Evolutionary conservation across 2,113 vertebrate species (phyloP), one percentile per base, ranked within the genome.

Genomic region (Percopsis transmontana): DNA sequence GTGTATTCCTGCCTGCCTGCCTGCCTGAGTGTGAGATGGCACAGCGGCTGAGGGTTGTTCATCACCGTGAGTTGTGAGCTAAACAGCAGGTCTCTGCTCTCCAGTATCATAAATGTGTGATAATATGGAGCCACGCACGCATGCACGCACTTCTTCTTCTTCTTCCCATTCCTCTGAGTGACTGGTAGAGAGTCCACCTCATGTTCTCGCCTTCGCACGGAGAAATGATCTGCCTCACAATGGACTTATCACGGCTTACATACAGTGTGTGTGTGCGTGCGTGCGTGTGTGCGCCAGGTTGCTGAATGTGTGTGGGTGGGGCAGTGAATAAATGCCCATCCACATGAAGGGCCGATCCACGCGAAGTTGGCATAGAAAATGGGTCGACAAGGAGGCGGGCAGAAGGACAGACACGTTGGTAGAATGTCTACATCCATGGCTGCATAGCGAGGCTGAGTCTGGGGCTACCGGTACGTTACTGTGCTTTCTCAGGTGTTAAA

Each of bases 51-150:
- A 70, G 40, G 54, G 51, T 62, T 61, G 51, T 62, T 68, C 68
- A 58, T 72, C 64, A 47, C 47, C 53, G 40, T 2, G 6, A 50
- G 41, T 38, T 23, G 62, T 66, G 48, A 52, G 42, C 20, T 56
- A 50, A 58, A 38, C 66, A 70, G 70, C 42, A 33, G 59, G 68
- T 20, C 10, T 66, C 58, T n/a, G 53, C 54, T 47, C 39, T 55
- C 20, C 27, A 2, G 20, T 11, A 9, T 66, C 45, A 72, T 66
- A 59, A 70, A 81, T 24, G 58, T 7, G 2, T 8, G 56, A 48
- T 70, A 62, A 75, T 70, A 44, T 23, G 51, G 21, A 19, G 23
- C 33, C 42, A 10, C 45, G 10, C 24, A 9, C 23, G 5, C 53
- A 16, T 23, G 2, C 53, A 55, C 53, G 33, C 53, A 55, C 53